Evolutionary conservation across 1,140 invertebrate genomes (phyloP).

Genomic region (Neomicropteryx cornuta): DNA sequence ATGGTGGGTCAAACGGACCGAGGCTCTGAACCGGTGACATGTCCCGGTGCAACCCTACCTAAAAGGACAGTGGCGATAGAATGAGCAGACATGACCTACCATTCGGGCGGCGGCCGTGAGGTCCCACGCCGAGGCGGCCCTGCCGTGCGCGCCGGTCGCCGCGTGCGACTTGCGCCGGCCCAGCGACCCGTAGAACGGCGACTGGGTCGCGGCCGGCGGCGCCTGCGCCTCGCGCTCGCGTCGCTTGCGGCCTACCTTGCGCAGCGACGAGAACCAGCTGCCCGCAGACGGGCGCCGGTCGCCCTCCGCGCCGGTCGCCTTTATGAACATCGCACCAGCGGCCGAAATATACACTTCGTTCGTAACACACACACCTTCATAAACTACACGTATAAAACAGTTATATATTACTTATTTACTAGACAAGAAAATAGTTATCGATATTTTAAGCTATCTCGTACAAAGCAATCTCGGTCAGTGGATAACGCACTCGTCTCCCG

Average conservation of each 20-base stretch:
- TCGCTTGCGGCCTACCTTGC: constrained; percentile 40
- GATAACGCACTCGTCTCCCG: no score
- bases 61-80: no score
- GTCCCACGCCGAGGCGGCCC: constrained; percentile 53
- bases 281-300: constrained; percentile 49
- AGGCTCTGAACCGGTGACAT: no score
- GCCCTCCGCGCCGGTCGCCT: constrained; percentile 24
- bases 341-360: constrained; percentile 3
- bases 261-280: constrained; percentile 66
- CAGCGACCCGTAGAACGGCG: constrained; percentile 29
- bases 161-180: constrained; percentile 34
- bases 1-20: no score
- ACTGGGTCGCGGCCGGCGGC: constrained; percentile 19
- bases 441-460: no score
- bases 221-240: constrained; percentile 24
- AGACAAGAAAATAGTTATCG: no score
- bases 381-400: no score
- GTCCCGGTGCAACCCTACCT: no score
- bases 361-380: no score
- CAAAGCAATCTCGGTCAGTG: no score
- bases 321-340: constrained; percentile 36
- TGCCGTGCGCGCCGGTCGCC: constrained; percentile 27
- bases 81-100: constrained; percentile 18
- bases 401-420: no score
- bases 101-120: constrained; percentile 41